These are phyloP conservation scores for Cydia fagiglandana DNA, from an alignment of 1,140 invertebrate genomes.

Conservation along the genomic window DNA sequence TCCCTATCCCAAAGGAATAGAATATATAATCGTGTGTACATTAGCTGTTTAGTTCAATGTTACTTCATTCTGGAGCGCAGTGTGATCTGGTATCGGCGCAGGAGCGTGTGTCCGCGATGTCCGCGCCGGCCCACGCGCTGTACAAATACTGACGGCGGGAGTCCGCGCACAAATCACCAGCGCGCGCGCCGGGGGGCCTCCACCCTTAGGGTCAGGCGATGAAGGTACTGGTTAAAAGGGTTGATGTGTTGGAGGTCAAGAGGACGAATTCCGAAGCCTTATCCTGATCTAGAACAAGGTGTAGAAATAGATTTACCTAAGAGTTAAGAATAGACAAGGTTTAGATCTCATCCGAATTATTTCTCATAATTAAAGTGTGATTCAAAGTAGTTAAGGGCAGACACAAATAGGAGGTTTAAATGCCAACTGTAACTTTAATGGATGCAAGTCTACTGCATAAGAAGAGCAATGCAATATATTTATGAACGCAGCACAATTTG, in stretches of 20 bases:
- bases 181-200: slow-evolving; percentile 54
- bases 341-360: no score
- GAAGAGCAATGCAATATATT: no score
- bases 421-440: no score
- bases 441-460: no score
- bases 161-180: slow-evolving; percentile 73
- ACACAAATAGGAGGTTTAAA: no score
- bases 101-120: slow-evolving; percentile 46
- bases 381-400: no score
- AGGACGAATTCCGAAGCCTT: not conserved
- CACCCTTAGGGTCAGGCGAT: slow-evolving; percentile 16
- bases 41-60: not conserved
- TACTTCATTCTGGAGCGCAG: not conserved
- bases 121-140: slow-evolving; percentile 52
- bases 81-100: slow-evolving; percentile 28
- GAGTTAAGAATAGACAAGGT: no score
- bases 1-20: not conserved
- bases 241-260: not conserved
- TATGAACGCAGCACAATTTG: no score
- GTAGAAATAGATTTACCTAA: no score
- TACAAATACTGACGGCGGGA: slow-evolving; percentile 73
- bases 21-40: not conserved
- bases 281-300: not conserved
- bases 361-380: no score
- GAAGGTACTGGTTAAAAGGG: not conserved